Base-by-base conservation (phyloP, 2,113 vertebrate species). In the Petaurus breviceps region DNA sequence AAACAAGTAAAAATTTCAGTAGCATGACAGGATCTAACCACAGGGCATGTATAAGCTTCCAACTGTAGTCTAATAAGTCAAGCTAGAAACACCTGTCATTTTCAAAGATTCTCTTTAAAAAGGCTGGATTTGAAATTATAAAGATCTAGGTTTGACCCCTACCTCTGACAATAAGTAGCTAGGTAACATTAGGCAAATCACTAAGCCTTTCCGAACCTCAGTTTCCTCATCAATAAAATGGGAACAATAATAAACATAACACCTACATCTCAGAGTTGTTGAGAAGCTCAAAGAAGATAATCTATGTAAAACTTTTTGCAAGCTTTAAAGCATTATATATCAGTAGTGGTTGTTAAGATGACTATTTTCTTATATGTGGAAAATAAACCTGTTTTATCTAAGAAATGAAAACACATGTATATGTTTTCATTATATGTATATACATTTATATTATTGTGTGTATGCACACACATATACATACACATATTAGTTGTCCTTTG, bases 11-110 rank as follows among this genome's bases (percentile, higher is more conserved):
- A 84, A 47, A 89, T 68, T 92, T 31, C 90, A 96, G 51, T 92
- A 92, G 25, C 4, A 92, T 12, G 68, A 52, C 19, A 51, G 93
- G 55, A 91, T 92, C 31, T 94, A 94, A 94, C 47, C 55, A 94
- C n/a, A 68, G 52, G 92, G 9, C 3, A 94, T 55, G 0, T 1
- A 47, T 90, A 77, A 47, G 3, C 5, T 95, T 94, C 14, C 90
- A 89, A 3, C 89, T 94, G 47, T 77, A 61, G 1, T 57, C 23
- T 43, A 96, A 55, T 53, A 93, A 93, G 8, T 37, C 49, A 89
- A 47, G 57, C 31, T 92, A 47, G 92, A 94, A n/a, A 8, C 12
- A 92, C 43, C 23, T 89, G 47, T 51, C 8, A 25, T 68, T 95
- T 92, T 91, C 31, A 95, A 92, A 61, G 28, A 61, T 31, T 61